Base-by-base conservation (phyloP, 1,140 invertebrate genomes). In the Arion vulgaris region DNA sequence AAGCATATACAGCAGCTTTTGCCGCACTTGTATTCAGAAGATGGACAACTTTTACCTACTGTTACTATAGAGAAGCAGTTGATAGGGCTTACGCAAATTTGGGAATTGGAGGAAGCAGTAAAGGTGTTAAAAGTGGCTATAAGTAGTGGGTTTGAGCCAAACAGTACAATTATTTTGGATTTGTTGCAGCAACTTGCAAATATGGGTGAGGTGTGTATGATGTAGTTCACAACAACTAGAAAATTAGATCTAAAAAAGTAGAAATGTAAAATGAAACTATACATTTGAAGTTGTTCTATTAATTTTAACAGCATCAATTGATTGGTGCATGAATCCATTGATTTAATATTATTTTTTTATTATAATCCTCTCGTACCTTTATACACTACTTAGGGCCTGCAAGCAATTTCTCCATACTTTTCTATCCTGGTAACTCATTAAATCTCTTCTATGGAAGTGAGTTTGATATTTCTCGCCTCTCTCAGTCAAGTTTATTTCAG, bases 161-260 rank as follows among this genome's bases (percentile, higher is more conserved):
- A 76, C 34, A 76, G 74, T 41, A 17, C 23, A 1, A 9, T 76
- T 57, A 51, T 76, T 32, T 36, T 53, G 41, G 51, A 53, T 36
- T 51, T 76, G 9, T 45, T 76, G n/a, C 74, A 76, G n/a, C 74
- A 76, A 53, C 32, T 76, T 17, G 74, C 74, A 13, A 53, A 51
- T 76, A 34, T 76, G 49, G 74, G 74, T 32, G 74, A 76, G 74
- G 74, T 76, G 23, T 51, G 45, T 53, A 7, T 76, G 32, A 28
- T 76, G 15, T 45, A 45, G 15, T 45, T 5, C 5, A 45, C 15
- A 45, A 45, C 41, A 45, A 15, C 15, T 34, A 72, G 19, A 11
- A 38, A 9, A 7, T 72, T 36, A 72, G 32, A 7, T 23, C 36
- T 34, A 72, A 34, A 72, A 41, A n/a, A 71, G 13, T n/a, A n/a